phyloP scores from a whole-genome alignment of 2,113 vertebrate genomes.

The Mesembrinibis cayennensis region DNA sequence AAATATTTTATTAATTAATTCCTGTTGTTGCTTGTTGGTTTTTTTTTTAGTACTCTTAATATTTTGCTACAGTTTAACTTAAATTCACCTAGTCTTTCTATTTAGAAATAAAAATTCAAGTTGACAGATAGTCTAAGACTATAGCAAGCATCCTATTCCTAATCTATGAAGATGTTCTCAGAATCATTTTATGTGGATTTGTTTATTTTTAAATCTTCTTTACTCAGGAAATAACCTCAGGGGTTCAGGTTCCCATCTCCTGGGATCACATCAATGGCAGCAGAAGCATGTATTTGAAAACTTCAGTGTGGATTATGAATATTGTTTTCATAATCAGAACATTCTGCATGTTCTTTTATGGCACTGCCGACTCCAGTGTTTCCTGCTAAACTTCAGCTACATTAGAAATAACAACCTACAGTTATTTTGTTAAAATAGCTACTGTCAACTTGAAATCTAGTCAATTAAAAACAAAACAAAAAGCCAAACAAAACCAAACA shows the following conservation, averaged over 20 bases:
- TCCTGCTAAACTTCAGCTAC: slow-evolving; percentile 4
- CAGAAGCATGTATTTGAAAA: not conserved
- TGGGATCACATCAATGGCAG: not conserved
- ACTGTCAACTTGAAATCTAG: slow-evolving; percentile 1
- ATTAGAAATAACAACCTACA: not conserved
- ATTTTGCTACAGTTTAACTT: not conserved
- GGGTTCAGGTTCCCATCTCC: not conserved
- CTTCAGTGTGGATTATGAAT: not conserved
- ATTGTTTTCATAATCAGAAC: not conserved
- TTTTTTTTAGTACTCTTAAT: not conserved
- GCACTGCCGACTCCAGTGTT: not conserved
- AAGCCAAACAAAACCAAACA: not conserved
- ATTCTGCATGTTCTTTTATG: not conserved
- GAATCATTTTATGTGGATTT: not conserved
- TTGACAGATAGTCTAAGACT: slow-evolving; percentile 4
- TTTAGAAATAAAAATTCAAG: slow-evolving; percentile 43
- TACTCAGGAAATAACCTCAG: slow-evolving; percentile 23
- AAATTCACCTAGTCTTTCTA: slow-evolving; percentile 1
- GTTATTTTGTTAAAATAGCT: slow-evolving; percentile 16
- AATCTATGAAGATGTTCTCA: slow-evolving; percentile 11
- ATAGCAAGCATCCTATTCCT: not conserved
- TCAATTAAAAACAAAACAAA: slow-evolving; percentile 27
- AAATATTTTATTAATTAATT: slow-evolving; percentile 70
- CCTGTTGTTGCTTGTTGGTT: slow-evolving; percentile 14
- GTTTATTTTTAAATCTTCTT: slow-evolving; percentile 37